These are phyloP conservation scores for Acyrthosiphon pisum DNA, from an alignment of 1,140 invertebrate genomes.

Conservation along the genomic window DNA sequence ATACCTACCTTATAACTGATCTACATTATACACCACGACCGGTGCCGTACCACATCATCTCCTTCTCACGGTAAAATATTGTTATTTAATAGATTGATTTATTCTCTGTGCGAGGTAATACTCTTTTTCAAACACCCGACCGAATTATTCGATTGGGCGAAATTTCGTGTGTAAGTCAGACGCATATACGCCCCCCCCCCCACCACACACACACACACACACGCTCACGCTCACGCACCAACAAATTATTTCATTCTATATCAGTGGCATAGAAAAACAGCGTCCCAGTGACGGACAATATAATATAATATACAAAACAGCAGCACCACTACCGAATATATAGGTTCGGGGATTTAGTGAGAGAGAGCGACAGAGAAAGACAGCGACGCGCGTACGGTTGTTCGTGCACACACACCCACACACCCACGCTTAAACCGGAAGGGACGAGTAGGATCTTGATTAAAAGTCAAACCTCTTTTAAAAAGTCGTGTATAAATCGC, in stretches of 20 bases:
- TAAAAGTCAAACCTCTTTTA: constrained; percentile 20
- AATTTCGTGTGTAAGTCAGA: neutral
- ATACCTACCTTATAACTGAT: neutral
- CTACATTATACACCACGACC: neutral
- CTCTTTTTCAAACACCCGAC: neutral
- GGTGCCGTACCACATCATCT: neutral
- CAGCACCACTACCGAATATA: neutral
- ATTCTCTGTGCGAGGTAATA: neutral
- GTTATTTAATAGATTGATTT: neutral
- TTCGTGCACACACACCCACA: neutral
- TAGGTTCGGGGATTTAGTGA: neutral
- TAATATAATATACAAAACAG: neutral
- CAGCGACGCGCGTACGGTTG: neutral
- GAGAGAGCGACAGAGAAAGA: neutral
- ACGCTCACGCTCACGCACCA: neutral
- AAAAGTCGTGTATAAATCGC: constrained; percentile 28
- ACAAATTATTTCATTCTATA: neutral
- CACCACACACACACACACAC: too few relatives aligned
- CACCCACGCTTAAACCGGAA: neutral
- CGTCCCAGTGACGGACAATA: neutral
- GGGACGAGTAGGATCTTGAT: neutral
- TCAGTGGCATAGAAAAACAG: neutral
- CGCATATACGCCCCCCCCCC: too few relatives aligned
- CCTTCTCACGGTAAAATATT: neutral
- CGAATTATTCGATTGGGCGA: neutral